Base-by-base conservation (phyloP, 2,888 invertebrate species). In the Coronaproctus castanopsis region DNA sequence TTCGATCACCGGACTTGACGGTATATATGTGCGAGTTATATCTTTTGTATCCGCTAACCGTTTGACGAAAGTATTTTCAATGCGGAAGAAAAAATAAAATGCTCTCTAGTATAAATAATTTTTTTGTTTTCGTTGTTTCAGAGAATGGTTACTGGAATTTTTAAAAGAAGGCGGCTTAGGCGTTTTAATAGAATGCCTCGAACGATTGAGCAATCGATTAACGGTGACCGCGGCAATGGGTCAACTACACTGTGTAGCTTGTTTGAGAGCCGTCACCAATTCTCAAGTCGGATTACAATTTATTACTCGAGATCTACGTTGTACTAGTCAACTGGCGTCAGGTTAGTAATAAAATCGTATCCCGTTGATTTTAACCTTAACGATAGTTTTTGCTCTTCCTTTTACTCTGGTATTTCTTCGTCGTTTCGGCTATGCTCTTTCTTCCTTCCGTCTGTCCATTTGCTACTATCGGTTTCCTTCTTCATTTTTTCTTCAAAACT, bases 211-310 rank as follows among this genome's bases (percentile, higher is more conserved):
- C 14, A 62, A 64, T 3, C 58, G 60, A 23, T 68, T 73, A 63
- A 70, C 71, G 2, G 71, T 71, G 62, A 71, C 73, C 19, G 36
- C 14, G 14, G 36, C 36, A 14, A 67, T 73, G 18, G 67, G 72
- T 2, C 73, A 72, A 66, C 66, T 74, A 54, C 73, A 75, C 65
- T 74, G 74, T 64, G 69, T 74, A 2, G 68, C 69, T 1, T 74
- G 74, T 65, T 66, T 75, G 24, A 67, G 72, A 21, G 70, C 71
- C 19, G 70, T 75, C 19, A 70, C 74, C 65, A 74, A 74, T 65
- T 72, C 71, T 19, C 67, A 65, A 48, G 65, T 70, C 2, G 75
- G 75, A 2, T 68, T 75, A 56, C 69, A 71, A 22, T 70, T 70
- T 65, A 69, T 75, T 58, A 57, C 60, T 19, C 53, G 48, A 14